Base-by-base conservation (phyloP, 2,113 vertebrate species). In the Reinhardtius hippoglossoides region DNA sequence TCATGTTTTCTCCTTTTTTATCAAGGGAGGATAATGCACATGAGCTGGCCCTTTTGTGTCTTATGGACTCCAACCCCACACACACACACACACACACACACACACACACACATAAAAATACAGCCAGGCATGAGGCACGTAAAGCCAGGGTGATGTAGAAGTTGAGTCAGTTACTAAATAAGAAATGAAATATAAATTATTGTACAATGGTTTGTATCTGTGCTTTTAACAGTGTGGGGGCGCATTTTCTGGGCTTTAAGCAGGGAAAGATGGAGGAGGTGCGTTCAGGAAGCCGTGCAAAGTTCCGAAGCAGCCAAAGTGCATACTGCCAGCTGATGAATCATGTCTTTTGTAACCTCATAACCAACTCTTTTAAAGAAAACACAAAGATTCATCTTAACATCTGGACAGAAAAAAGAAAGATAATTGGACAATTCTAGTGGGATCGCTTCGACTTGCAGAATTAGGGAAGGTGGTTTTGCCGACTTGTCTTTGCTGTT, bases 101-200 rank as follows among this genome's bases (percentile, higher is more conserved):
- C 10, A 80, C 15, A 56, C 2, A 15, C 16, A 42, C 13, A 24
- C 27, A 12, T 5, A n/a, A 40, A 71, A 57, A 62, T 46, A 24
- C 20, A 31, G 18, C 10, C 66, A 7, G 31, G 31, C 31, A 31
- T 31, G 31, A 31, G 31, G 31, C 5, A 73, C 37, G 67, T 26
- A 3, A 65, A 68, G 71, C 0, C 3, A 21, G 12, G 60, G 31
- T 2, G 20, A 80, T 63, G 74, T 35, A 42, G 40, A 76, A 60
- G 64, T 71, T 67, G 65, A 87, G 76, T 57, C 83, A 77, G 52
- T 76, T 81, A 82, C 88, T 88, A 71, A 88, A 79, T 70, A 65
- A 68, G 83, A 74, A 61, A 84, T 81, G 63, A 75, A 74, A 74
- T 76, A 61, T 68, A 46, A 86, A 88, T 81, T 56, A 78, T 52